Evolutionary conservation across 1,140 invertebrate species (phyloP), one percentile per base, ranked within the genome.

Genomic region (Tetramorium alpestre): DNA sequence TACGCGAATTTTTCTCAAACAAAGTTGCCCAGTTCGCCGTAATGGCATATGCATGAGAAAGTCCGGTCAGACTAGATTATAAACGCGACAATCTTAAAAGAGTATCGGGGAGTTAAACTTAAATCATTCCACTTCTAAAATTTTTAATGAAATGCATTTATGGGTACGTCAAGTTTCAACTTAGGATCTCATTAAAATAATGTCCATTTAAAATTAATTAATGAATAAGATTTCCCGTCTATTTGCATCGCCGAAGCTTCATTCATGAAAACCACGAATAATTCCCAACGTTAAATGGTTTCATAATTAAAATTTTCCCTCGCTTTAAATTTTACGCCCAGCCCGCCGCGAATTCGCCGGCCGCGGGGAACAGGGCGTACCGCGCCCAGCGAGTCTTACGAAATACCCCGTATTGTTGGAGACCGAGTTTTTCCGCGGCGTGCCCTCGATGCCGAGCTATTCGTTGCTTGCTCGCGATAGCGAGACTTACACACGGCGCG

Each of bases 91-190:
- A 58, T 58, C 80, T 58, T 41, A 33, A 56, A 58, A 41, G 67
- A 67, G 41, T 73, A 72, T 82, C 80, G 80, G 80, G 16, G 67
- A 82, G 54, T 73, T 82, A 72, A 82, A 82, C 25, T 73, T 82
- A 58, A 62, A 67, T 47, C 47, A 60, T 47, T 58, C 80, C 67
- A n/a, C 67, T 72, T 72, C 67, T 73, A 51, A 84, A 75, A 58
- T 84, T 84, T 84, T 28, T 22, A 73, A 73, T 47, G 54, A 64
- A 73, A 75, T 38, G 69, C 80, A 60, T 73, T 84, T 60, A 64
- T 47, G 67, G 54, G 44, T 5, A 72, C 80, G 51, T 82, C 67
- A 56, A 73, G 22, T 49, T 60, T 60, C 38, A 84, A 47, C 69
- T 84, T 60, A 28, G 41, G 69, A 25, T 25, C 80, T 70, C 54